Base-by-base conservation (phyloP, 2,797 vertebrate species). In the Coluber constrictor region DNA sequence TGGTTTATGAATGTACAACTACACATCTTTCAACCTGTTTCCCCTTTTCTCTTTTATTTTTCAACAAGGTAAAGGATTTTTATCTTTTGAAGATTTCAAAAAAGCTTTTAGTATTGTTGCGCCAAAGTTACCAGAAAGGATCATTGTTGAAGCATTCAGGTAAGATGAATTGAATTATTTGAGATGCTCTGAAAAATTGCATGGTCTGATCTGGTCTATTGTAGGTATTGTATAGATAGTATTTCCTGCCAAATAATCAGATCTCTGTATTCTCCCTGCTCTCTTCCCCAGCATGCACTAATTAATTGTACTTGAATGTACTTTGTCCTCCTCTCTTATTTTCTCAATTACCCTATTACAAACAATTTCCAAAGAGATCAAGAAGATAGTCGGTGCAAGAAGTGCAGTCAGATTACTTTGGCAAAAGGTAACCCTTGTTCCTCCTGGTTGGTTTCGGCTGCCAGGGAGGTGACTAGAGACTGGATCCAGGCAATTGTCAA, bases 71-170 rank as follows among this genome's bases (percentile, higher is more conserved):
- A 97, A 93, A 94, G 96, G 96, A 86, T 98, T 98, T 97, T 97
- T 98, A 89, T 97, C 97, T 91, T 93, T 97, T 91, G 97, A 98
- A 94, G 98, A 98, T 96, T 98, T 98, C 95, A 97, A 96, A 93
- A 97, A 95, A 93, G 96, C 96, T 5, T 98, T 98, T 93, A 95
- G 16, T 60, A 96, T 83, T 5, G 89, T 98, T 96, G 97, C 96
- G 91, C 96, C 98, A 25, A 97, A 94, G 27, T 96, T 98, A 79
- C 95, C 97, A 0, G 96, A 97, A 89, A 97, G 97, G 95, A 97
- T 96, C 0, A 37, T 97, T 55, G 93, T 97, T 60, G 97, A 98
- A 95, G 96, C 97, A 5, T 97, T 98, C 96, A 97, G 97, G 97
- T 98, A 97, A 96, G 95, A 74, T 32, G 37, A 90, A 88, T 3